A percentile compares a stretch with the other conserved stretches of the same genome.
Evolutionary conservation across 2,888 invertebrate genomes (phyloP).

Genomic region (Physocephala rufipes): DNA sequence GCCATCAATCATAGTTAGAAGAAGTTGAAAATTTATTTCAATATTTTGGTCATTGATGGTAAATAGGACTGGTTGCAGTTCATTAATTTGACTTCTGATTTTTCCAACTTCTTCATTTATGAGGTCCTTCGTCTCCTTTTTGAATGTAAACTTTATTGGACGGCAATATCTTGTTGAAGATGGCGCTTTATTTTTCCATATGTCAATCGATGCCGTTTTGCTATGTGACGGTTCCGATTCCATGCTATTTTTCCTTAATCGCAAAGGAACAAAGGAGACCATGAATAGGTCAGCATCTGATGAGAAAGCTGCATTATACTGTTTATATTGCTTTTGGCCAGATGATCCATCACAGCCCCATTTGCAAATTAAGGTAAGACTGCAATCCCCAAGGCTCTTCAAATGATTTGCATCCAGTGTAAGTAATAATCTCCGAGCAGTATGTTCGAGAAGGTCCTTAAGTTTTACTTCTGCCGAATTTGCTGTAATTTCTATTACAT

Average conservation of each 20-base stretch:
- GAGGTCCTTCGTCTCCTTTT: background rate
- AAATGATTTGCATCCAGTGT: constrained; percentile 2
- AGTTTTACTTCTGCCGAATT: constrained; percentile 11
- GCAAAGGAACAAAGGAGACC: too few species aligned
- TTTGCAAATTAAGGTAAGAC: background rate
- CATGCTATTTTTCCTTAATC: constrained; percentile 2
- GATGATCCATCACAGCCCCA: too few species aligned
- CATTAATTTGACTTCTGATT: constrained; percentile 10
- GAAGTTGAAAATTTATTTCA: constrained; percentile 3
- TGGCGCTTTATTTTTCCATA: background rate
- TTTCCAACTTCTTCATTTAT: constrained; percentile 31
- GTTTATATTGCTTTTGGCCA: too few species aligned
- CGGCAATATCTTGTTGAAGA: constrained; percentile 17
- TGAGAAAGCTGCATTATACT: too few species aligned
- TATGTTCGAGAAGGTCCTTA: constrained; percentile 8
- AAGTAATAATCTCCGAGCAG: constrained; percentile 1
- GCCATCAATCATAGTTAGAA: constrained; percentile 8
- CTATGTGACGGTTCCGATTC: background rate
- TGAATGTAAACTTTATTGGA: constrained; percentile 10
- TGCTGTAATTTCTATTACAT: background rate
- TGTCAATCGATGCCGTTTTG: background rate
- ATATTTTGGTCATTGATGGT: constrained; percentile 3
- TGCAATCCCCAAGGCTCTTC: constrained; percentile 5
- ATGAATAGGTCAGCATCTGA: too few species aligned
- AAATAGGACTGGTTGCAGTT: background rate